Evolutionary conservation across 2,797 vertebrate species (phyloP), one percentile per base, ranked within the genome.

Genomic region (Mallotus villosus): DNA sequence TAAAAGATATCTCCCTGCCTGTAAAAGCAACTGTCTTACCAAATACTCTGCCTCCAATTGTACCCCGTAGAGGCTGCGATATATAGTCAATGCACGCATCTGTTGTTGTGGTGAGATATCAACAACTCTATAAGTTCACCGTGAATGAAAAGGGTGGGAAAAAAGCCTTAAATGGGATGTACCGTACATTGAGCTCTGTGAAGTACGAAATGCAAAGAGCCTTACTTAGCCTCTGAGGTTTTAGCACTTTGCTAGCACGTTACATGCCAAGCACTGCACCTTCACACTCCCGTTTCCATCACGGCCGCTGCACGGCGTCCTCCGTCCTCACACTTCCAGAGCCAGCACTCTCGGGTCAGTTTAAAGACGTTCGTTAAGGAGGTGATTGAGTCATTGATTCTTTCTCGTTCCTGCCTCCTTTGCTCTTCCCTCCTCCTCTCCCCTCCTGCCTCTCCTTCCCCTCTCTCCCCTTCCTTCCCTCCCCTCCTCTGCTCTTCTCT

Each of bases 371-470:
- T 46, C 67, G 34, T 76, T 82, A 74, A 78, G 62, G 76, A 21
- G 63, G 14, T 63, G 41, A 17, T 22, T n/a, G 51, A 67, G 60
- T 72, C 74, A 88, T 80, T 78, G 63, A 82, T 76, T 87, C 71
- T 65, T 29, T 74, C 72, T 82, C 78, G 6, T 66, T 82, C 83
- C 75, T 63, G 27, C 77, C 16, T 70, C 64, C 57, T 41, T 34
- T 55, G 19, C 51, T 41, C 53, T 63, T 51, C 24, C 9, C 2
- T 46, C 41, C 41, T 46, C 41, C 41, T n/a, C 19, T 32, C 16
- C 7, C 14, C 29, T 46, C 4, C 37, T 17, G n/a, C 14, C 24
- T 24, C 27, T 53, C 37, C 67, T 51, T 53, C 5, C n/a, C 57
- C 53, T 37, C 41, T 51, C 27, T 68, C 68, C 63, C 62, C 41